Base-by-base conservation (phyloP, 2,797 vertebrate genomes). In the Mustela erminea region DNA sequence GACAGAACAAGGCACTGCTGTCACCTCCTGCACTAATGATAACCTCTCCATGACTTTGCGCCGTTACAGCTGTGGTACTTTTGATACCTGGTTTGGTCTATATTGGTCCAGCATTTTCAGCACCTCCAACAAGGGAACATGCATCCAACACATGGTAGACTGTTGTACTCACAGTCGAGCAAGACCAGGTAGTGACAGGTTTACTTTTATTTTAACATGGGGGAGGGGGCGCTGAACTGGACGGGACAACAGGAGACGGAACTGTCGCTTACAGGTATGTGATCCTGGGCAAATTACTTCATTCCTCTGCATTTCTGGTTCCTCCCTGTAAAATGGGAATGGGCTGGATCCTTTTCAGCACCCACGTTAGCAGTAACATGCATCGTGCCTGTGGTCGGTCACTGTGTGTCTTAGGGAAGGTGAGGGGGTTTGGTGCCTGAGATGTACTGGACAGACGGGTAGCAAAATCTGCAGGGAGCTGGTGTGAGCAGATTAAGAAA, bases 351-450 rank as follows among this genome's bases (percentile, higher is more conserved):
- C 32, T 58, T 14, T 9, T 66, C 32, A 29, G 0, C 25, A 52
- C 46, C 5, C 25, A 7, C 10, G 29, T 64, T 15, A 23, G 18
- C 9, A 29, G n/a, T 21, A 23, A 17, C 0, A 0, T 6, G 38
- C 14, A 3, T 38, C 6, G 60, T 41, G 64, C 52, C 32, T 9
- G 27, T 3, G 2, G 32, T 60, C 20, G 8, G 5, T 41, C 58
- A 62, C 43, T 21, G 1, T 21, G 27, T 49, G 41, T 72, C n/a
- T 68, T 21, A 70, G 27, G 27, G 38, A 54, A 77, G 52, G 49
- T 0, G 18, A 49, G 11, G 18, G 38, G 56, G 12, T 54, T 27
- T 49, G 20, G 21, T 54, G 58, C 52, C 93, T 60, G 27, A n/a
- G 27, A 56, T 17, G 23, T 2, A 12, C 32, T 13, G 4, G 52